Conservation (phyloP, 1,140 invertebrate genomes). For the Luehdorfia chinensis region DNA sequence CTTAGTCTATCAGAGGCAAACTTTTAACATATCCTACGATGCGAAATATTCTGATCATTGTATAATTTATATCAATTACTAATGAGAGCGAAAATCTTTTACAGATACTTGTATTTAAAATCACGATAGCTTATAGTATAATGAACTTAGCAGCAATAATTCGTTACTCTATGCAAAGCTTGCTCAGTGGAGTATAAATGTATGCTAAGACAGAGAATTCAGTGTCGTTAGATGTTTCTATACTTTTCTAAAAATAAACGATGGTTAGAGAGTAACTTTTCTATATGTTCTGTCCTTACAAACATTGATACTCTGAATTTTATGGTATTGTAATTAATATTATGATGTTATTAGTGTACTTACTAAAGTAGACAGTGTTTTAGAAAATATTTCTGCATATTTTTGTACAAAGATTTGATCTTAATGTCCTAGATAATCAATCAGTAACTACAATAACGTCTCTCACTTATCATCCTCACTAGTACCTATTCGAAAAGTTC, state of each 20-base stretch:
- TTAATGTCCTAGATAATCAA: constrained; percentile 41
- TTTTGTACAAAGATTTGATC: constrained; percentile 64
- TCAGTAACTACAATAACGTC: constrained; percentile 28
- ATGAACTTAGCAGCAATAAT: constrained; percentile 29
- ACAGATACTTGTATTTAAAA: constrained; percentile 8
- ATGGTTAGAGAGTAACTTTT: constrained; percentile 10
- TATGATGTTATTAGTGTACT: constrained; percentile 30
- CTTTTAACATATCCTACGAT: constrained; percentile 3
- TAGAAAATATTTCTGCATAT: constrained; percentile 61
- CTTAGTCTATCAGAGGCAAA: constrained; percentile 4
- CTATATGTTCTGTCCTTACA: constrained; percentile 29
- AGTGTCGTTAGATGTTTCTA: background rate
- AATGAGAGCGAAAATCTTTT: background rate
- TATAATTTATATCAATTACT: constrained; percentile 2
- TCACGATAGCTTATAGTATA: constrained; percentile 14
- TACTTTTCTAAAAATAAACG: background rate
- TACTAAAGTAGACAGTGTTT: constrained; percentile 47
- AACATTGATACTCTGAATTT: constrained; percentile 33
- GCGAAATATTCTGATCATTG: constrained; percentile 7
- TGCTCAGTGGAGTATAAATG: constrained; percentile 35
- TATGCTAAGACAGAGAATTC: constrained; percentile 30
- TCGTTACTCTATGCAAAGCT: constrained; percentile 32
- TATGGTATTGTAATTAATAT: constrained; percentile 25
- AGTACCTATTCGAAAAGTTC: constrained; percentile 44
- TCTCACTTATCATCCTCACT: constrained; percentile 48